Evolutionary conservation across 2,113 vertebrate species (phyloP).

Genomic region (Pantherophis guttatus): DNA sequence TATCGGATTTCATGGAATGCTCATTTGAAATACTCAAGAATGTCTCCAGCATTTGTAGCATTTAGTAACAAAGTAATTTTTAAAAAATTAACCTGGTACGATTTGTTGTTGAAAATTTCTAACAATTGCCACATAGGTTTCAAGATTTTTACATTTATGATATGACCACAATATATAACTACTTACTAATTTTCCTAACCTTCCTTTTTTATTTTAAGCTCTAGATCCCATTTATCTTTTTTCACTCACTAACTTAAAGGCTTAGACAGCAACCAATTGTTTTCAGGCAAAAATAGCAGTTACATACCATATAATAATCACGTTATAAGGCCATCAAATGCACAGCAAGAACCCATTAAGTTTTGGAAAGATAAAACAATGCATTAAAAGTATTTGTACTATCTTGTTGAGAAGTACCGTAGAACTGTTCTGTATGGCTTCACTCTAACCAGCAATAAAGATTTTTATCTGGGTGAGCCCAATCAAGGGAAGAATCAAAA

Average conservation of each 20-base stretch:
- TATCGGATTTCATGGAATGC: neutral
- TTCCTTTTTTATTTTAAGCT: neutral
- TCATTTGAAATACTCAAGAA: neutral
- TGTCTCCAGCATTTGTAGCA: neutral
- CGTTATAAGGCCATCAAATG: neutral
- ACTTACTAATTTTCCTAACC: neutral
- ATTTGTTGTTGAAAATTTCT: neutral
- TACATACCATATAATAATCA: too few relatives aligned
- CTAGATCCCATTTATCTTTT: neutral
- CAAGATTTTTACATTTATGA: neutral
- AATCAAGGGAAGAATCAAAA: too few relatives aligned
- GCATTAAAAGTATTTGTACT: neutral
- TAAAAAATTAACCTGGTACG: neutral
- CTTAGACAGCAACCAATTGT: neutral
- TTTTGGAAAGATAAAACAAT: neutral
- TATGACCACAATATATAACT: neutral
- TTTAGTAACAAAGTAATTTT: neutral
- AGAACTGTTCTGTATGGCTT: neutral
- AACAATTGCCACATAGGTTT: neutral
- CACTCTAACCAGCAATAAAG: neutral
- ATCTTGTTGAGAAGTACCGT: neutral
- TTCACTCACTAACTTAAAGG: neutral
- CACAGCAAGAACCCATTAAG: neutral
- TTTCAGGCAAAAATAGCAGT: neutral
- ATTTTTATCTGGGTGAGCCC: too few relatives aligned